Evolutionary conservation across 1,140 invertebrate species (phyloP).

Genomic region (Zaprionus ornatus): DNA sequence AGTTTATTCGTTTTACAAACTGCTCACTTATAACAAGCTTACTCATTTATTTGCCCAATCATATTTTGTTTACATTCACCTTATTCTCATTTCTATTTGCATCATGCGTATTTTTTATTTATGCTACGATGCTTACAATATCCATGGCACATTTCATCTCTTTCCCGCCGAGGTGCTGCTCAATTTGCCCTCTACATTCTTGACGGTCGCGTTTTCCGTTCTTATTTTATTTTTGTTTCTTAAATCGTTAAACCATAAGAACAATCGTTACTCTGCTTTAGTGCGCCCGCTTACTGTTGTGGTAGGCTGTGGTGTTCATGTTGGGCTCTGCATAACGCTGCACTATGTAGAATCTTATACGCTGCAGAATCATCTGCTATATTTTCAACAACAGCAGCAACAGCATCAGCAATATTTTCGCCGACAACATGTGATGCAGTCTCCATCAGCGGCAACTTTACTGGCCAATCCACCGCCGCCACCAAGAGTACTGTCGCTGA

Average conservation of each 20-base stretch:
- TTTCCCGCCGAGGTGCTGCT: conserved; percentile 92
- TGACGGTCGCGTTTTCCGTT: conserved; percentile 93
- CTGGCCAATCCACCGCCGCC: conserved; percentile 57
- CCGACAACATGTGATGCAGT: conserved; percentile 46
- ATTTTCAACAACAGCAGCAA: conserved; percentile 72
- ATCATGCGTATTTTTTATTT: conserved; percentile 92
- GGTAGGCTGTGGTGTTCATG: conserved; percentile 89
- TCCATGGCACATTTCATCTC: conserved; percentile 90
- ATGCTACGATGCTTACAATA: conserved; percentile 95
- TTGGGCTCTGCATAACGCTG: conserved; percentile 90
- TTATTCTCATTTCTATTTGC: conserved; percentile 91
- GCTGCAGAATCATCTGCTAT: conserved; percentile 65
- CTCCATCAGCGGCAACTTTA: conserved; percentile 36
- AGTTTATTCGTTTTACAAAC: conserved; percentile 92
- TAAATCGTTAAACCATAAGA: conserved; percentile 88
- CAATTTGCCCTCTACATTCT: conserved; percentile 91
- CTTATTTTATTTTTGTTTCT: conserved; percentile 93
- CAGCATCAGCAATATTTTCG: conserved; percentile 62
- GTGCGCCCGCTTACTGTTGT: conserved; percentile 90
- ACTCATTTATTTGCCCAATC: conserved; percentile 91
- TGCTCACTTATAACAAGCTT: conserved; percentile 91
- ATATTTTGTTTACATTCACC: conserved; percentile 93
- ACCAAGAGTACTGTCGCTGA: conserved; percentile 87
- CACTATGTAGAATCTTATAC: conserved; percentile 89
- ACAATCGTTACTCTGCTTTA: conserved; percentile 87